phyloP scores from a whole-genome alignment of 2,113 vertebrate species.

The Salminus brasiliensis region DNA sequence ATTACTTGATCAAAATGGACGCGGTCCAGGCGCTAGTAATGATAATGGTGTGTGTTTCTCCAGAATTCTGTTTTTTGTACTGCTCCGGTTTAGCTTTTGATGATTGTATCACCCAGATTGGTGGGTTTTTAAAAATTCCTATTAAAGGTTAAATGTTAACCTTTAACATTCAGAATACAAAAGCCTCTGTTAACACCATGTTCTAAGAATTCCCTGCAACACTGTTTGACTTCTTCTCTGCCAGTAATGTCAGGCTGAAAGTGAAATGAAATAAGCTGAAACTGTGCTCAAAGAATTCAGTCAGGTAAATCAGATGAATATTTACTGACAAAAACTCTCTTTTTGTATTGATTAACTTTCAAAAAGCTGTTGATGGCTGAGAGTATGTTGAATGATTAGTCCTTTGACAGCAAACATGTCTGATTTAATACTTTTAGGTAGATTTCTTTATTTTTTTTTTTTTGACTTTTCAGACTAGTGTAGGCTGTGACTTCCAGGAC shows the following conservation, averaged over 20 bases:
- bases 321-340: background rate
- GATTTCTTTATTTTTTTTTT: too few relatives aligned
- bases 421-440: too few relatives aligned
- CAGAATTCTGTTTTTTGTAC: background rate
- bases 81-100: background rate
- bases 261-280: background rate
- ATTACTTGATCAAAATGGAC: background rate
- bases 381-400: background rate
- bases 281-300: background rate
- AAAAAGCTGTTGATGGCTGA: background rate
- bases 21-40: background rate
- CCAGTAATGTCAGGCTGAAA: background rate
- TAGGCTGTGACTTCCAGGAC: background rate
- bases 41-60: background rate
- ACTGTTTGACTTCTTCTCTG: background rate
- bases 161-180: slow-evolving; percentile 11
- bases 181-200: background rate
- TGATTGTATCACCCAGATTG: background rate
- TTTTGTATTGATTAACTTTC: background rate
- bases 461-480: too few relatives aligned
- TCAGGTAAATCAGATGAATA: background rate
- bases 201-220: background rate
- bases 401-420: background rate
- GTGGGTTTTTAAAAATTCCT: background rate
- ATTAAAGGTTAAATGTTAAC: background rate